Conservation (phyloP, 2,888 invertebrate genomes). For the Acronicta alni region DNA sequence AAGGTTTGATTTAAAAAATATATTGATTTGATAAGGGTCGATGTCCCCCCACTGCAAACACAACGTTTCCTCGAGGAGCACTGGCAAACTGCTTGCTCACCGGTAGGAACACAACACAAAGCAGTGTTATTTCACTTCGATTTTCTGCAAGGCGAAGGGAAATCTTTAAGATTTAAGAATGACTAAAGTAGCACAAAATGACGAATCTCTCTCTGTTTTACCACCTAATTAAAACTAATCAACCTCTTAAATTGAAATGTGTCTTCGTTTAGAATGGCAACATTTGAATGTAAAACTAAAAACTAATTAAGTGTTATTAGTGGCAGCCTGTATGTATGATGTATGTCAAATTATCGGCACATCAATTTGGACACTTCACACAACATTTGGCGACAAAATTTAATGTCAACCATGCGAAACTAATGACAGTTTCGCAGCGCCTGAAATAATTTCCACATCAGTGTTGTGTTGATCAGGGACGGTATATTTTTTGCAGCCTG, state of each 20-base stretch:
- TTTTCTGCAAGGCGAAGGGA: no score
- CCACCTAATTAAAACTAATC: conserved; percentile 2
- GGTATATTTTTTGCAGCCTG: neutral
- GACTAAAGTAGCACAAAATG: neutral
- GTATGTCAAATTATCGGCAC: conserved; percentile 22
- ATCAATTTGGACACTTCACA: conserved; percentile 42
- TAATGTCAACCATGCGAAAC: conserved; percentile 28
- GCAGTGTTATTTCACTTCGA: no score
- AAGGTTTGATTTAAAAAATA: no score
- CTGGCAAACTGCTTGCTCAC: no score
- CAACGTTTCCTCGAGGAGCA: no score
- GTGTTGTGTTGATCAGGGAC: neutral
- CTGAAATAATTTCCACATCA: conserved; percentile 18
- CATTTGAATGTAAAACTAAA: conserved; percentile 38
- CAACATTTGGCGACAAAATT: conserved; percentile 57
- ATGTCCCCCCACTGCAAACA: no score
- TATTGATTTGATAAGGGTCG: no score
- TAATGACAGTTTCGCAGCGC: conserved; percentile 23
- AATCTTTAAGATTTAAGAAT: no score
- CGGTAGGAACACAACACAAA: no score
- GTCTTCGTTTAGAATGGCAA: conserved; percentile 8
- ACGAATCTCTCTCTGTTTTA: neutral
- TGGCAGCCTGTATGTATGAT: conserved; percentile 33
- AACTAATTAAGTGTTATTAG: conserved; percentile 40
- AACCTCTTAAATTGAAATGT: conserved; percentile 17